Evolutionary conservation across 2,888 invertebrate species (phyloP).

Genomic region (Plemyria rubiginata): DNA sequence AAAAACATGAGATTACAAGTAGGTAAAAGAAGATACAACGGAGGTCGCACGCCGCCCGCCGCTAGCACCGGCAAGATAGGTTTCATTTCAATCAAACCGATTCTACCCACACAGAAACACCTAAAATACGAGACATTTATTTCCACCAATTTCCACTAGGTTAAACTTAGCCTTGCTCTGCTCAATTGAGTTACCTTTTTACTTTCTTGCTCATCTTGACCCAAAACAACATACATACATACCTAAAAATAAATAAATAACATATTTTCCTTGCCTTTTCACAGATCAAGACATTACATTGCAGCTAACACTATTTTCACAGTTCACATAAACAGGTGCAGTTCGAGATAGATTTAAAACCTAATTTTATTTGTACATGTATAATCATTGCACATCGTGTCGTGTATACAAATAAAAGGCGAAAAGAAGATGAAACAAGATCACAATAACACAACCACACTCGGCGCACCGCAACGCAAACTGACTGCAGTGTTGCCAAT

Average conservation of each 20-base stretch:
- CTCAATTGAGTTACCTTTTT: not conserved
- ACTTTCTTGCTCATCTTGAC: slow-evolving; percentile 16
- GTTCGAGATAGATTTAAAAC: slow-evolving; percentile 4
- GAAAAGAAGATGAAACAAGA: too few relatives aligned
- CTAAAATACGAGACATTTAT: not conserved
- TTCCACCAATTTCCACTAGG: not conserved
- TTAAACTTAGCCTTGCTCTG: not conserved
- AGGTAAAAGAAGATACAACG: not conserved
- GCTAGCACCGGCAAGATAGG: not conserved
- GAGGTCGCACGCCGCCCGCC: not conserved
- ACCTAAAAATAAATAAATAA: slow-evolving; percentile 3
- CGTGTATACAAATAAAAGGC: slow-evolving; percentile 45
- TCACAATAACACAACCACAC: slow-evolving; percentile 68
- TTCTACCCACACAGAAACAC: not conserved
- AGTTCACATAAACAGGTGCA: not conserved
- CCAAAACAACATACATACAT: not conserved
- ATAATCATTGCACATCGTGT: slow-evolving; percentile 65
- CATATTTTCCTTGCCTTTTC: slow-evolving; percentile 14
- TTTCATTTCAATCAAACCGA: not conserved
- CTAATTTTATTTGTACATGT: slow-evolving; percentile 46
- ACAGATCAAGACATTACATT: slow-evolving; percentile 29
- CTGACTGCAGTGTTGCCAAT: too few relatives aligned
- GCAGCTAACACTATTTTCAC: slow-evolving; percentile 26
- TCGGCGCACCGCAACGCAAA: slow-evolving; percentile 47
- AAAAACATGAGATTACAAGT: not conserved